These are phyloP conservation scores for Hemibagrus guttatus DNA, from an alignment of 2,797 vertebrate species.

Conservation along the genomic window DNA sequence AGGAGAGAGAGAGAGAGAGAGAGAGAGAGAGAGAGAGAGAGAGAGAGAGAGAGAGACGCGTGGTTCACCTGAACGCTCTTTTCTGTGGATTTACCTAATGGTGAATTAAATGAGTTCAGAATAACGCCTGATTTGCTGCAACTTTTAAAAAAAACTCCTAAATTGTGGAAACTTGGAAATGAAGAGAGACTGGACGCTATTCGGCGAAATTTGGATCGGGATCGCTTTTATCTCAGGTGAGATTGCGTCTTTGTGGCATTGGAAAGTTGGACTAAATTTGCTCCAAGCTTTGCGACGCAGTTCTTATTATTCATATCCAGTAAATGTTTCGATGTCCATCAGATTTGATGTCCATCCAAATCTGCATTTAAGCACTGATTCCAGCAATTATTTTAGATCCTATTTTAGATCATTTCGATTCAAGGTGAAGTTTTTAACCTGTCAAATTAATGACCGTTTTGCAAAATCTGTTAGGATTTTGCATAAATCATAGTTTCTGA, in stretches of 20 bases:
- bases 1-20: slow-evolving; percentile 29
- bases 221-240: slow-evolving; percentile 79
- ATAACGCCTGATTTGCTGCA: slow-evolving; percentile 43
- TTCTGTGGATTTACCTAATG: slow-evolving; percentile 54
- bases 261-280: not conserved
- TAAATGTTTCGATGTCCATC: not conserved
- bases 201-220: slow-evolving; percentile 82
- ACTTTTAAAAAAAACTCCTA: slow-evolving; percentile 57
- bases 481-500: not conserved
- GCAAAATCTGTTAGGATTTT: not conserved
- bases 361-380: not conserved
- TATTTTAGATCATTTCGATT: not conserved
- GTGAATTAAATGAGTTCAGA: slow-evolving; percentile 45
- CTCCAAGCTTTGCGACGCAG: not conserved
- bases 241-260: slow-evolving; percentile 15
- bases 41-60: slow-evolving; percentile 43
- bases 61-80: slow-evolving; percentile 65
- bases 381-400: not conserved
- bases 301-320: not conserved
- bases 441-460: not conserved
- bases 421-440: not conserved
- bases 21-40: slow-evolving; percentile 34
- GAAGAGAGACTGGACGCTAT: slow-evolving; percentile 77
- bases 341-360: not conserved
- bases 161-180: slow-evolving; percentile 79